These are phyloP conservation scores for Argyrosomus japonicus DNA, from an alignment of 2,113 vertebrate genomes.

Conservation along the genomic window DNA sequence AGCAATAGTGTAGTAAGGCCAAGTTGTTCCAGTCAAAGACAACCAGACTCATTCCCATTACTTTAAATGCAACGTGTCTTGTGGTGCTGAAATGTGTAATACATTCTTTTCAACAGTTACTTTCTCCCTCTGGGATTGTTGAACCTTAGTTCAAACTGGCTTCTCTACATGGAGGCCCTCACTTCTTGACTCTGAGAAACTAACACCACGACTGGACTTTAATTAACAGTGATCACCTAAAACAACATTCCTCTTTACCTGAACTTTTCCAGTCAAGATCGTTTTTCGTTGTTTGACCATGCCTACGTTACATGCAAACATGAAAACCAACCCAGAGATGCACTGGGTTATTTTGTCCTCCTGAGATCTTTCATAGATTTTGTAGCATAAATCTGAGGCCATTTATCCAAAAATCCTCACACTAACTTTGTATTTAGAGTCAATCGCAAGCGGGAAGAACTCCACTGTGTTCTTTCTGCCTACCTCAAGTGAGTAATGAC, in stretches of 20 bases:
- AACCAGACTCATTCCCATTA: conserved; percentile 36
- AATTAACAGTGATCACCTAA: neutral
- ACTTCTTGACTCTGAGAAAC: conserved; percentile 9
- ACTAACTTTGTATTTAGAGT: conserved; percentile 7
- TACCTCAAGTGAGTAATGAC: conserved; percentile 4
- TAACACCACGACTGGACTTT: conserved; percentile 5
- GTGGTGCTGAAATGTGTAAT: conserved; percentile 52
- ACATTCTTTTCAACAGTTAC: conserved; percentile 14
- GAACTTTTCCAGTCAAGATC: neutral
- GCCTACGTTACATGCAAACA: neutral
- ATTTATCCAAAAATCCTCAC: conserved; percentile 37
- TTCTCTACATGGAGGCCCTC: conserved; percentile 8
- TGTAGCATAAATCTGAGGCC: conserved; percentile 23
- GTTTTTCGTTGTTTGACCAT: neutral
- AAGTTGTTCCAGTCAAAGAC: conserved; percentile 53
- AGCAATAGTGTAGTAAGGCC: neutral
- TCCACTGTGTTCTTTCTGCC: conserved; percentile 20
- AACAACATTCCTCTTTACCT: neutral
- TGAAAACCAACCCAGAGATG: neutral
- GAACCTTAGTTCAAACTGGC: conserved; percentile 29
- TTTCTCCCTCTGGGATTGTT: conserved; percentile 32
- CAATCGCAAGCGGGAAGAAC: conserved; percentile 22
- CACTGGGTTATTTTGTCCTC: conserved; percentile 8
- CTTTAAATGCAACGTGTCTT: conserved; percentile 53
- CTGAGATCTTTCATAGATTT: conserved; percentile 45